Evolutionary conservation across 2,797 vertebrate genomes (phyloP).

Genomic region (Sitta carolinensis): DNA sequence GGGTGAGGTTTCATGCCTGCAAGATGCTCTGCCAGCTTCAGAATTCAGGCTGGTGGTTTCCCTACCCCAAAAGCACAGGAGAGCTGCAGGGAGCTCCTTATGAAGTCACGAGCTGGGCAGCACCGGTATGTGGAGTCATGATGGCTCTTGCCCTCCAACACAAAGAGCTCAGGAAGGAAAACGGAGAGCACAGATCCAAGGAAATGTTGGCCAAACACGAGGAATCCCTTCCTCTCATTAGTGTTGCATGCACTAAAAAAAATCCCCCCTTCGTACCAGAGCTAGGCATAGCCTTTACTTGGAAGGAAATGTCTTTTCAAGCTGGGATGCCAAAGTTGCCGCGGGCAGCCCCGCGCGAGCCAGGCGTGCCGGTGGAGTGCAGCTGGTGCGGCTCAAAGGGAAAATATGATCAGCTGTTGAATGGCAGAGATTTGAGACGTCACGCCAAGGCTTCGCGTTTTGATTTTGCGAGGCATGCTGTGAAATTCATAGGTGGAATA

Average conservation of each 20-base stretch:
- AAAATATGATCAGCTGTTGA: not conserved
- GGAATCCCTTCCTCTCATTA: not conserved
- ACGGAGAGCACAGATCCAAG: not conserved
- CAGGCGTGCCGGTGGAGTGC: not conserved
- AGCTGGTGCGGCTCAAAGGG: conserved; percentile 1
- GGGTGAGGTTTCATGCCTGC: not conserved
- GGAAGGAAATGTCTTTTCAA: not conserved
- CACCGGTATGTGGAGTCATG: accelerated
- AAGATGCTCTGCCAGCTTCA: not conserved
- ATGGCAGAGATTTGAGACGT: not conserved
- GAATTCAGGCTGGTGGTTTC: not conserved
- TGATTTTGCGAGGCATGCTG: not conserved
- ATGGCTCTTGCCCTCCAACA: not conserved
- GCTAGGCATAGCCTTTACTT: not conserved
- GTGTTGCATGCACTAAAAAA: not conserved
- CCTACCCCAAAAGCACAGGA: not conserved
- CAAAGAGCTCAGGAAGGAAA: not conserved
- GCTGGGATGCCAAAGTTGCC: not conserved
- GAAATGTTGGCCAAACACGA: not conserved
- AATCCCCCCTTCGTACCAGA: accelerated
- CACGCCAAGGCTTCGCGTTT: not conserved
- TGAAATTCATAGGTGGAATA: not conserved
- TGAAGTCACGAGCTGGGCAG: not conserved
- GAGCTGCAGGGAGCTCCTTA: not conserved
- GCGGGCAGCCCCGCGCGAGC: accelerated